Conservation (phyloP, 2,797 vertebrate species). For the Poeciliopsis turneri region DNA sequence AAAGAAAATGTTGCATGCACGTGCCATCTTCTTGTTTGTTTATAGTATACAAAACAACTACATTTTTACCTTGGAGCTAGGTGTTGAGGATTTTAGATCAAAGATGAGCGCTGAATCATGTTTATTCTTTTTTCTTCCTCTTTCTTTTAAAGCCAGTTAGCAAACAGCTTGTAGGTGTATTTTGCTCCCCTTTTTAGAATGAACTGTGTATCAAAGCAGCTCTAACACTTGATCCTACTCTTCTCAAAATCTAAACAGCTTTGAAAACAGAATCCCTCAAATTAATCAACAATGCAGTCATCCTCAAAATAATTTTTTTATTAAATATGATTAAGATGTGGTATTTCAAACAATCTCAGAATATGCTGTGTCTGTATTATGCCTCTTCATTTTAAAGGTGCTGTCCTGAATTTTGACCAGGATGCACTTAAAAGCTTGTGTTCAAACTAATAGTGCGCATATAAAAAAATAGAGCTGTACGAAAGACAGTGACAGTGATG, state of each 20-base stretch:
- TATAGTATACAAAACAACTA: not conserved
- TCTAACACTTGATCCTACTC: not conserved
- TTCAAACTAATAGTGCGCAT: not conserved
- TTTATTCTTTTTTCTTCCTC: not conserved
- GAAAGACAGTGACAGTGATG: not conserved
- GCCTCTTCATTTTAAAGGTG: no score
- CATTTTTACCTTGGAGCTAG: not conserved
- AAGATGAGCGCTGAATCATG: not conserved
- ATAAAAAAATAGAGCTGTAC: not conserved
- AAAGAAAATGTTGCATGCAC: not conserved
- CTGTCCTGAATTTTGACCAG: no score
- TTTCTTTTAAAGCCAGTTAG: not conserved
- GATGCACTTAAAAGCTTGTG: no score
- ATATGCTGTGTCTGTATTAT: not conserved
- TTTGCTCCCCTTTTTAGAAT: not conserved
- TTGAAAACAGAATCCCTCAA: not conserved
- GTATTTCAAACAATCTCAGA: not conserved
- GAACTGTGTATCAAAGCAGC: not conserved
- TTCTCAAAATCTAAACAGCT: not conserved
- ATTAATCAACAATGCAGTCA: not conserved
- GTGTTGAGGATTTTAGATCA: not conserved
- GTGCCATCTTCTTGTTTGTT: not conserved
- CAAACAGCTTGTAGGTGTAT: not conserved
- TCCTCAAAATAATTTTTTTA: not conserved
- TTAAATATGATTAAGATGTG: not conserved